A percentile compares a stretch with the other conserved stretches of the same genome.
phyloP scores from a whole-genome alignment of 2,888 invertebrate genomes.

The Drosophila antonietae region DNA sequence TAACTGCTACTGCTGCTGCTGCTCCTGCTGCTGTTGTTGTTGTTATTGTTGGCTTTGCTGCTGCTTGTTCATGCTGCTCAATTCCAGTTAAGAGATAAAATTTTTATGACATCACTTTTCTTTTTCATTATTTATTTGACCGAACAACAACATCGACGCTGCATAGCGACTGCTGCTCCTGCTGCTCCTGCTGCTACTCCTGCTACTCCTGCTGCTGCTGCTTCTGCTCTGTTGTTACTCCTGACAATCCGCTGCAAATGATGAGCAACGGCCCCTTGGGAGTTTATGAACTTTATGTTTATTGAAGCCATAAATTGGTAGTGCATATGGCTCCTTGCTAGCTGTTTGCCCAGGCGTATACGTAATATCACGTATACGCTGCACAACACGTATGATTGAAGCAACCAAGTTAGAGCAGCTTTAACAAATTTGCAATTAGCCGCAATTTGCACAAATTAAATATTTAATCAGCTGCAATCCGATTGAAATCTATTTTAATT shows the following conservation, averaged over 20 bases:
- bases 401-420: conserved; percentile 5
- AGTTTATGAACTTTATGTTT: conserved; percentile 80
- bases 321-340: conserved; percentile 63
- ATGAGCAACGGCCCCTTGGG: conserved; percentile 77
- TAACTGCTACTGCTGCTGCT: conserved; percentile 34
- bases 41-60: conserved; percentile 28
- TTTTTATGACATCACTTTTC: conserved; percentile 79
- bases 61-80: conserved; percentile 72
- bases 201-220: conserved; percentile 17
- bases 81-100: conserved; percentile 81
- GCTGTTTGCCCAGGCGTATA: conserved; percentile 45
- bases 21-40: background rate
- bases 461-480: conserved; percentile 22
- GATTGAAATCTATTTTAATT: conserved; percentile 10
- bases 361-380: conserved; percentile 37
- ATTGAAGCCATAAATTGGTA: conserved; percentile 79
- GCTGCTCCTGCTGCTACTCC: conserved; percentile 12
- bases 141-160: conserved; percentile 43
- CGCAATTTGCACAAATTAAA: conserved; percentile 43
- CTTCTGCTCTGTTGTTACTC: conserved; percentile 35
- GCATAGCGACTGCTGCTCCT: conserved; percentile 11
- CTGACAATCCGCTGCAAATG: conserved; percentile 70
- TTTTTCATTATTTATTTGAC: conserved; percentile 76
- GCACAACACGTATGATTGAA: conserved; percentile 25
- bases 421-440: conserved; percentile 25